Evolutionary conservation across 2,113 vertebrate species (phyloP), one percentile per base, ranked within the genome.

Genomic region (Euleptes europaea): DNA sequence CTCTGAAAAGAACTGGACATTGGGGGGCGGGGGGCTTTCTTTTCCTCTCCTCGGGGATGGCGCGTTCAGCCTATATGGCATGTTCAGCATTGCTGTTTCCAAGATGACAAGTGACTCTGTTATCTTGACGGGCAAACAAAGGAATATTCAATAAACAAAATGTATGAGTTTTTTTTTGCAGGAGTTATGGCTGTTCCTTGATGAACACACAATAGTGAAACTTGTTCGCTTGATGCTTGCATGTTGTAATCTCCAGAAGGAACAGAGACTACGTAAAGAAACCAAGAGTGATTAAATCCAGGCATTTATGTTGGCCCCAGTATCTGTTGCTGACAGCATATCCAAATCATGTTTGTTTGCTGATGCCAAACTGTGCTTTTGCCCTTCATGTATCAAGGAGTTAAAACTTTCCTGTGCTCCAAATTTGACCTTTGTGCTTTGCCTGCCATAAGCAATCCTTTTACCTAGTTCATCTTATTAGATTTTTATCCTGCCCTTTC

Each of bases 41-140:
- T 85, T 85, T 73, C 77, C 38, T 86, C 54, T 66, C 78, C 31
- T 66, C 67, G 31, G 63, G 78, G 60, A 67, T 69, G 47, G 19
- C 38, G 35, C n/a, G 40, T 67, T 74, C 71, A 40, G 44, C 78
- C 77, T 73, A 38, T 33, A 49, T 51, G 15, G 47, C 60, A 35
- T 57, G 78, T 42, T 28, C 14, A 42, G 33, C 33, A 49, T 12
- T 74, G 42, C 28, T 73, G 60, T 72, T 67, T 67, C 77, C 54
- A 80, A 86, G 17, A 75, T 67, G 78, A 40, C 75, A 76, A 86
- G 78, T 75, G 44, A 81, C 35, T 2, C n/a, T 54, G 4, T 86
- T 81, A 81, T 86, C 84, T 81, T 23, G 47, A 86, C 51, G 44
- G 49, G 63, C 84, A 86, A 74, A 80, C 78, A 80, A 81, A 86